phyloP scores from a whole-genome alignment of 2,797 vertebrate species.

The Helicolenus hilgendorfi region DNA sequence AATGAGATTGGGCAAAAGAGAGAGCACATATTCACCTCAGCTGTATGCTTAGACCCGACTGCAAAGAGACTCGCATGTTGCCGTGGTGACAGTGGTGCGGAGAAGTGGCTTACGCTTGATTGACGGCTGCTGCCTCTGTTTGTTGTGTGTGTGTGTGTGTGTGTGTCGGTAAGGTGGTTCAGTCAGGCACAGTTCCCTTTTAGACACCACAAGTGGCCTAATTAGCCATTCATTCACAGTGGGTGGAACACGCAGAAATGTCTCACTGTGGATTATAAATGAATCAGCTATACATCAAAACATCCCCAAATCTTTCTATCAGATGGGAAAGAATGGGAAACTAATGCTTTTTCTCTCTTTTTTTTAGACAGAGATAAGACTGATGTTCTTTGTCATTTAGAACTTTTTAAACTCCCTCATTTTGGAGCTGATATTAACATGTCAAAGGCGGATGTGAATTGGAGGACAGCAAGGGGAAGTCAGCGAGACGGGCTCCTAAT shows the following conservation, averaged over 20 bases:
- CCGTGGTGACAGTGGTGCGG: constrained; percentile 49
- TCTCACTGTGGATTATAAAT: constrained; percentile 23
- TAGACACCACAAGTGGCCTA: constrained; percentile 50
- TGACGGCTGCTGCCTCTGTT: constrained; percentile 46
- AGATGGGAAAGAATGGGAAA: neutral
- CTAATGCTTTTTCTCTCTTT: neutral
- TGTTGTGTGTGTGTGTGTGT: constrained; percentile 30
- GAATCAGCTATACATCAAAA: constrained; percentile 27
- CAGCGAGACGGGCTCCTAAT: constrained; percentile 40
- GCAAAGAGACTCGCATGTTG: constrained; percentile 41
- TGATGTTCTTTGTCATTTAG: constrained; percentile 15
- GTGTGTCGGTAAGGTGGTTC: constrained; percentile 11
- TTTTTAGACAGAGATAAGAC: neutral
- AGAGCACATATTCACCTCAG: neutral
- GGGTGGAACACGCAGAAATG: constrained; percentile 12
- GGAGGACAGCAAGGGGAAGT: constrained; percentile 5
- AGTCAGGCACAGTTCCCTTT: constrained; percentile 56
- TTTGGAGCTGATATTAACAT: neutral
- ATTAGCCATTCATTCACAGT: constrained; percentile 64
- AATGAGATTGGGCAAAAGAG: neutral
- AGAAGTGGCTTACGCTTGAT: constrained; percentile 41
- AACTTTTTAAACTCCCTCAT: constrained; percentile 6
- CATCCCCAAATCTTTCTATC: neutral
- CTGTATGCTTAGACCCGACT: neutral
- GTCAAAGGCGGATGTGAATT: constrained; percentile 20